Percentiles rank a stretch among this genome's conserved stretches.
Evolutionary conservation across 2,797 vertebrate genomes (phyloP).

Genomic region (Bovichtus diacanthus): DNA sequence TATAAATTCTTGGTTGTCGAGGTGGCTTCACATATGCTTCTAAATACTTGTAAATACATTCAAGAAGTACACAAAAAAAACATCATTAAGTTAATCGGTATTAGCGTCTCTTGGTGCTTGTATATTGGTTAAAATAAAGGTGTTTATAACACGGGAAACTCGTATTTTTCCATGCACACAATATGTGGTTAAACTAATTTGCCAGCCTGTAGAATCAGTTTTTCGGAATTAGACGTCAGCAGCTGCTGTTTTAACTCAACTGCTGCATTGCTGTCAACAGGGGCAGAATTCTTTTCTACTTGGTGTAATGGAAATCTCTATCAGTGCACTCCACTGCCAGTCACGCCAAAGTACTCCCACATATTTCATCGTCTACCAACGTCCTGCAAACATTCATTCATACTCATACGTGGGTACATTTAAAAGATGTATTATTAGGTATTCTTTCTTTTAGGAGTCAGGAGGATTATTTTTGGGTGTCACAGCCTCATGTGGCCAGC

Average conservation of each 20-base stretch:
- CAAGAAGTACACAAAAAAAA: not conserved
- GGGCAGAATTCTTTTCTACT: constrained; percentile 66
- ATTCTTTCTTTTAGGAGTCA: constrained; percentile 15
- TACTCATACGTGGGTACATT: constrained; percentile 26
- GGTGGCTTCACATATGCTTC: not conserved
- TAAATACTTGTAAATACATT: not conserved
- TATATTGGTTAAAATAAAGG: not conserved
- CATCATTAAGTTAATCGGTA: not conserved
- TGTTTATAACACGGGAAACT: constrained; percentile 4
- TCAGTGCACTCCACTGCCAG: constrained; percentile 44
- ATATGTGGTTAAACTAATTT: constrained; percentile 22
- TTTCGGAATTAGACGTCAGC: constrained; percentile 48
- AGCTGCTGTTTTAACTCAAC: constrained; percentile 73
- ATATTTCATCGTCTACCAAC: constrained; percentile 28
- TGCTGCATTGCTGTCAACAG: constrained; percentile 64
- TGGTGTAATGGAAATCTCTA: constrained; percentile 71
- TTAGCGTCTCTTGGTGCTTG: not conserved
- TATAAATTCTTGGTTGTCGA: constrained; percentile 24
- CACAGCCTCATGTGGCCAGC: constrained; percentile 36
- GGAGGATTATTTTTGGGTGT: constrained; percentile 19
- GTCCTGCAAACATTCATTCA: constrained; percentile 35
- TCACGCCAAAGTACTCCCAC: constrained; percentile 50
- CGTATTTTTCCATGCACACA: not conserved
- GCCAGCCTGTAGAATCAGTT: constrained; percentile 18
- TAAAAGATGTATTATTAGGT: constrained; percentile 30